Evolutionary conservation across 2,113 vertebrate species (phyloP).

Genomic region (Salvator merianae): DNA sequence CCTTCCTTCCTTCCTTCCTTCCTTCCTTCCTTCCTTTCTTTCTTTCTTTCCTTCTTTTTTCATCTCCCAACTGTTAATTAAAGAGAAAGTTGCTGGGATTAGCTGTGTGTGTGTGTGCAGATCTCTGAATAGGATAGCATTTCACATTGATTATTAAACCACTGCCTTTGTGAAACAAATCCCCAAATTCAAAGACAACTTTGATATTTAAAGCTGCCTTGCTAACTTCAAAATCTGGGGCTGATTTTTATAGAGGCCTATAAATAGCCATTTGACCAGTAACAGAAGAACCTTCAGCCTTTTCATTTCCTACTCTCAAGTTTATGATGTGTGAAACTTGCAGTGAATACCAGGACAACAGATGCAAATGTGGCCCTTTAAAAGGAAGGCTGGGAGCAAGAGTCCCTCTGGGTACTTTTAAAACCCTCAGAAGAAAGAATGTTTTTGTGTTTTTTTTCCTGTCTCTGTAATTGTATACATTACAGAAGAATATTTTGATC

Average conservation of each 20-base stretch:
- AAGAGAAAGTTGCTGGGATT: slow-evolving; percentile 35
- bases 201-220: slow-evolving; percentile 32
- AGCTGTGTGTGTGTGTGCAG: background rate
- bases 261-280: slow-evolving; percentile 10
- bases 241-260: slow-evolving; percentile 20
- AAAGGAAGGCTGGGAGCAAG: background rate
- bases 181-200: slow-evolving; percentile 24
- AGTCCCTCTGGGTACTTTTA: background rate
- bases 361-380: slow-evolving; percentile 6
- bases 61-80: background rate
- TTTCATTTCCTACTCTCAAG: slow-evolving; percentile 24
- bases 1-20: no score
- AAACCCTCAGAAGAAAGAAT: background rate
- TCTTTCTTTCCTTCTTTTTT: rapidly evolving
- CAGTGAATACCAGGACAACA: slow-evolving; percentile 16
- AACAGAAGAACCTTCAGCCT: slow-evolving; percentile 27
- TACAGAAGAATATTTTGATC: no score
- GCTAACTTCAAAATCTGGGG: slow-evolving; percentile 10
- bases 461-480: slow-evolving; percentile 2
- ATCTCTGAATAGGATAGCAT: slow-evolving; percentile 12
- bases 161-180: slow-evolving; percentile 1
- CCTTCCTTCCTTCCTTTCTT: no score
- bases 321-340: slow-evolving; percentile 18
- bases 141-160: slow-evolving; percentile 46
- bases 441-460: slow-evolving; percentile 13